These are phyloP conservation scores for Entomyzon cyanotis DNA, from an alignment of 2,113 vertebrate species.

Conservation along the genomic window DNA sequence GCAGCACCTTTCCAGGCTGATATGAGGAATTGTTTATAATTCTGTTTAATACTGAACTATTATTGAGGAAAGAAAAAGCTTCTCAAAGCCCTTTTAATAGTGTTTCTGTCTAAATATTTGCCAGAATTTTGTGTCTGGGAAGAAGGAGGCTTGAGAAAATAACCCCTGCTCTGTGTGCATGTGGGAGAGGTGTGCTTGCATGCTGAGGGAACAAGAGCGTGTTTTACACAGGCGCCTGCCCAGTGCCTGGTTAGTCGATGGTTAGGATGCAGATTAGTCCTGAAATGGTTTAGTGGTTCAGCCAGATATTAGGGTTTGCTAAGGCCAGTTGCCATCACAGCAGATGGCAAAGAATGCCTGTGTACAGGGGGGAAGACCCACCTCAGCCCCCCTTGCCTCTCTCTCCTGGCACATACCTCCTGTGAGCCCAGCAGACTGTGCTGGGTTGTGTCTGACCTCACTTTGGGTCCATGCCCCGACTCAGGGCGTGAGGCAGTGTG, in stretches of 20 bases:
- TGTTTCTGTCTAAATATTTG: constrained; percentile 76
- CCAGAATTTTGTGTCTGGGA: constrained; percentile 46
- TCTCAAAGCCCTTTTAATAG: constrained; percentile 65
- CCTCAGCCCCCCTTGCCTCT: not conserved
- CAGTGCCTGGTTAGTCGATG: not conserved
- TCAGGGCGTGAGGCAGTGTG: accelerated
- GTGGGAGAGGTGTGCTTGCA: not conserved
- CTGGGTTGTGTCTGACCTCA: not conserved
- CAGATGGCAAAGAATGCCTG: not conserved
- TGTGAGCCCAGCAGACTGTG: not conserved
- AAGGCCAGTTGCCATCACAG: not conserved
- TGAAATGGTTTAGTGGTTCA: not conserved
- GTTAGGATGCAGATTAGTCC: not conserved
- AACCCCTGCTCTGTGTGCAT: not conserved
- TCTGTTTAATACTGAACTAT: constrained; percentile 59
- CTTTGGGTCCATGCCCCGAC: not conserved
- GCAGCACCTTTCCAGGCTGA: constrained; percentile 40
- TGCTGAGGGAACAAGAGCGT: not conserved
- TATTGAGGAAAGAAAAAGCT: constrained; percentile 63
- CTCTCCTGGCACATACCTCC: accelerated
- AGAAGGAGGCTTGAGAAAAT: constrained; percentile 29
- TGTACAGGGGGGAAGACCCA: not conserved
- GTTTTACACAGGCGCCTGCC: accelerated
- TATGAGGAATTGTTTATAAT: constrained; percentile 65
- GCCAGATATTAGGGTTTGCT: not conserved